Percentiles rank a stretch among this genome's conserved stretches.
Evolutionary conservation across 2,888 invertebrate species (phyloP).

Genomic region (Amorpha juglandis): DNA sequence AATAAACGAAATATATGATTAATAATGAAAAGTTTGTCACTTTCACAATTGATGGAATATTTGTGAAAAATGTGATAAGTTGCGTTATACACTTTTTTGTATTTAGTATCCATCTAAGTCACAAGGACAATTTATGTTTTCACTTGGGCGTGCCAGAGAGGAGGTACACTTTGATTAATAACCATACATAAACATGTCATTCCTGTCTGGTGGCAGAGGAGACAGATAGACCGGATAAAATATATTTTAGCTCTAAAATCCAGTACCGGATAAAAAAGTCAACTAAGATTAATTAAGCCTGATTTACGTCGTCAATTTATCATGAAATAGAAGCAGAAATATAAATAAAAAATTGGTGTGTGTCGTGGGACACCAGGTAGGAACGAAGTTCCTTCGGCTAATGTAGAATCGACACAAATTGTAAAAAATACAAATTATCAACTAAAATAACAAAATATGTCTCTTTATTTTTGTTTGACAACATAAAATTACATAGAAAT

Average conservation of each 20-base stretch:
- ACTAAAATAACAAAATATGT: too few species aligned
- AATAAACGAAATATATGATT: background rate
- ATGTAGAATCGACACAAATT: too few species aligned
- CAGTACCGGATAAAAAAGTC: background rate
- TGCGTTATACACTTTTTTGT: slow-evolving; percentile 9
- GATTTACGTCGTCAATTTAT: background rate
- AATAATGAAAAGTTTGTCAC: slow-evolving; percentile 1
- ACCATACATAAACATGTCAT: slow-evolving; percentile 51
- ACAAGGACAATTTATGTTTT: slow-evolving; percentile 42
- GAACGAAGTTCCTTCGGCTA: too few species aligned
- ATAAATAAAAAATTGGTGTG: too few species aligned
- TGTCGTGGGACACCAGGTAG: too few species aligned
- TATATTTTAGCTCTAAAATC: slow-evolving; percentile 6
- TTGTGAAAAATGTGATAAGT: background rate
- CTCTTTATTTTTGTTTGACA: too few species aligned
- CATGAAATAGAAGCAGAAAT: background rate
- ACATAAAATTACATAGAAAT: too few species aligned
- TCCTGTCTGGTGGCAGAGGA: slow-evolving; percentile 34
- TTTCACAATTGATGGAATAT: background rate
- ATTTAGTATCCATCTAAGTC: slow-evolving; percentile 30
- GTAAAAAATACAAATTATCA: too few species aligned
- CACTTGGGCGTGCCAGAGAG: slow-evolving; percentile 31
- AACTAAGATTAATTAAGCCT: slow-evolving; percentile 10
- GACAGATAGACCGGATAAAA: slow-evolving; percentile 13
- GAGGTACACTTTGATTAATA: slow-evolving; percentile 51